Percentiles rank a stretch among this genome's conserved stretches.
These are phyloP conservation scores for Tetramorium parvispinum DNA, from an alignment of 1,140 invertebrate genomes.

Conservation along the genomic window DNA sequence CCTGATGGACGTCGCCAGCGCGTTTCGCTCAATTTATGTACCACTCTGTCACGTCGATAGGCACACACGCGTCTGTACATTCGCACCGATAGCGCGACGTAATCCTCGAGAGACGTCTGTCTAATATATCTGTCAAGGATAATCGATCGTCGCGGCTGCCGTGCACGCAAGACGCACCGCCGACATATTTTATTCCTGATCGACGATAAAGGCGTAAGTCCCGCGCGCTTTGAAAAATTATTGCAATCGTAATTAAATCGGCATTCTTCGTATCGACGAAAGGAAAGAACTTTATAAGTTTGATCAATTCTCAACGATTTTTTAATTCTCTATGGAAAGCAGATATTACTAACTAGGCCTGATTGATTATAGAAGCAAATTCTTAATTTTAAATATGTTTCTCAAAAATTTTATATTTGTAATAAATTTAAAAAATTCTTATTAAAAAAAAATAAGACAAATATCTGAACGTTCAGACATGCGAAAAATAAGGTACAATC, in stretches of 20 bases:
- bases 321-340: background rate
- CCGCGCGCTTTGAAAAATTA: background rate
- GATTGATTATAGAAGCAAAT: background rate
- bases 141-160: slow-evolving; percentile 63
- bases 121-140: slow-evolving; percentile 73
- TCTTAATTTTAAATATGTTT: background rate
- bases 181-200: slow-evolving; percentile 41
- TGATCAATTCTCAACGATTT: background rate
- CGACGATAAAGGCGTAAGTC: background rate
- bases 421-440: background rate
- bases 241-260: background rate
- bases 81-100: slow-evolving; percentile 35
- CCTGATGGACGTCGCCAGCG: slow-evolving; percentile 61
- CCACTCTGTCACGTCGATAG: slow-evolving; percentile 70
- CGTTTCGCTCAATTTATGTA: slow-evolving; percentile 70
- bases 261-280: background rate
- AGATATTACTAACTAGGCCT: background rate
- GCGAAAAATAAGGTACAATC: background rate
- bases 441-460: background rate
- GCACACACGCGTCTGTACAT: slow-evolving; percentile 51
- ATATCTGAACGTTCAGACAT: background rate
- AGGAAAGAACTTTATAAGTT: background rate
- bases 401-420: background rate
- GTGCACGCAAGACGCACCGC: slow-evolving; percentile 49
- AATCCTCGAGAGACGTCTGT: slow-evolving; percentile 70